A percentile compares a stretch with the other conserved stretches of the same genome.
Evolutionary conservation across 2,888 invertebrate species (phyloP).

Genomic region (Cancer borealis): DNA sequence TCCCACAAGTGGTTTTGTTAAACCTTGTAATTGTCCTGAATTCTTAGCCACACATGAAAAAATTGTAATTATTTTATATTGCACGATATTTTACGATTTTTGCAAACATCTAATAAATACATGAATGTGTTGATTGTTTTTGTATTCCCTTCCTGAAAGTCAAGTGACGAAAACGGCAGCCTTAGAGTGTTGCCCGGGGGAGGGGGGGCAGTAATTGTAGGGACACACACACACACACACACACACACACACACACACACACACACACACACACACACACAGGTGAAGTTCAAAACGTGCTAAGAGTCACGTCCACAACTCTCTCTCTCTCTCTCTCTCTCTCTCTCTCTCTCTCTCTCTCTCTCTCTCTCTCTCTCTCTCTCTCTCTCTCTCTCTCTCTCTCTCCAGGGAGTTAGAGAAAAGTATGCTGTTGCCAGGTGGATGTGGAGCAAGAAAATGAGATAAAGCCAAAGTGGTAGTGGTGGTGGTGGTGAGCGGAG

Average conservation of each 20-base stretch:
- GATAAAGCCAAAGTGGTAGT: background rate
- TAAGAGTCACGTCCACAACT: too few relatives aligned
- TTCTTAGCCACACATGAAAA: slow-evolving; percentile 53
- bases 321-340: too few relatives aligned
- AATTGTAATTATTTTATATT: slow-evolving; percentile 62
- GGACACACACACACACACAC: slow-evolving; percentile 24
- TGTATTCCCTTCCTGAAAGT: background rate
- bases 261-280: background rate
- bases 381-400: background rate
- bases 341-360: too few relatives aligned
- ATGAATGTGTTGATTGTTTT: slow-evolving; percentile 30
- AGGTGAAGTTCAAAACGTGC: background rate
- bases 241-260: background rate
- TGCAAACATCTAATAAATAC: slow-evolving; percentile 64
- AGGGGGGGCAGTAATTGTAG: background rate
- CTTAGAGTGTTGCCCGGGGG: background rate
- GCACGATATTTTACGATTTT: slow-evolving; percentile 65
- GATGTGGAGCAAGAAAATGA: background rate
- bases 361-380: too few relatives aligned
- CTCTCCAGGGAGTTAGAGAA: background rate
- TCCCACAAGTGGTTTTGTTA: slow-evolving; percentile 23
- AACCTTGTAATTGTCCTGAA: slow-evolving; percentile 28
- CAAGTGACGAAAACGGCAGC: background rate
- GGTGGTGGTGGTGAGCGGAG: background rate
- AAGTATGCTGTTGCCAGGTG: background rate